Evolutionary conservation across 1,140 invertebrate species (phyloP).

Genomic region (Tenebrio molitor): DNA sequence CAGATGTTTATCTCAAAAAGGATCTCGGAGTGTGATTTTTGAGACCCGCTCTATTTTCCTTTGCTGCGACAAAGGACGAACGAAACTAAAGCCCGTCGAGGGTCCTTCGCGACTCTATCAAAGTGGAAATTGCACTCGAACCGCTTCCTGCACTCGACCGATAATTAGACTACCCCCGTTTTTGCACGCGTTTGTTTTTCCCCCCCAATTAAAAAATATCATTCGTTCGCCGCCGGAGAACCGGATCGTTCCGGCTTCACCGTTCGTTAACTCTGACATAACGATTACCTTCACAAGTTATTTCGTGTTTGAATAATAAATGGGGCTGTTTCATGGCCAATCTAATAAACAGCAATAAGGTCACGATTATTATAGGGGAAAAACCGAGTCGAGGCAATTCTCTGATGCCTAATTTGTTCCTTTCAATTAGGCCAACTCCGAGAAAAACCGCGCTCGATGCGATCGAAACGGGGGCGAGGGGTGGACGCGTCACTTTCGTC

Average conservation of each 20-base stretch:
- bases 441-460: too few species aligned
- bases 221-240: too few species aligned
- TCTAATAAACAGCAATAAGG: conserved; percentile 31
- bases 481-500: too few species aligned
- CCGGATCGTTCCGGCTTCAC: background rate
- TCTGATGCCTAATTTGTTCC: background rate
- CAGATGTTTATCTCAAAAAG: conserved; percentile 9
- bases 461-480: too few species aligned
- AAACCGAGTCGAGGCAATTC: background rate
- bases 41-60: conserved; percentile 11
- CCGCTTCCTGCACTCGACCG: background rate
- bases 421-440: background rate
- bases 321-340: conserved; percentile 28
- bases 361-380: background rate
- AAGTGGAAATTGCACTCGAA: conserved; percentile 13
- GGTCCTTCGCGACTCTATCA: conserved; percentile 3
- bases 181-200: conserved; percentile 2
- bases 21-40: conserved; percentile 14
- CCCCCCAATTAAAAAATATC: too few species aligned
- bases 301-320: conserved; percentile 38
- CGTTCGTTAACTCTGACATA: conserved; percentile 26
- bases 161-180: conserved; percentile 22
- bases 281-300: conserved; percentile 31
- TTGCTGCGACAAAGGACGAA: conserved; percentile 21
- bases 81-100: conserved; percentile 22